Percentiles rank a stretch among this genome's conserved stretches.
Conservation (phyloP, 1,140 invertebrate species). For the Conopomorpha cramerella region DNA sequence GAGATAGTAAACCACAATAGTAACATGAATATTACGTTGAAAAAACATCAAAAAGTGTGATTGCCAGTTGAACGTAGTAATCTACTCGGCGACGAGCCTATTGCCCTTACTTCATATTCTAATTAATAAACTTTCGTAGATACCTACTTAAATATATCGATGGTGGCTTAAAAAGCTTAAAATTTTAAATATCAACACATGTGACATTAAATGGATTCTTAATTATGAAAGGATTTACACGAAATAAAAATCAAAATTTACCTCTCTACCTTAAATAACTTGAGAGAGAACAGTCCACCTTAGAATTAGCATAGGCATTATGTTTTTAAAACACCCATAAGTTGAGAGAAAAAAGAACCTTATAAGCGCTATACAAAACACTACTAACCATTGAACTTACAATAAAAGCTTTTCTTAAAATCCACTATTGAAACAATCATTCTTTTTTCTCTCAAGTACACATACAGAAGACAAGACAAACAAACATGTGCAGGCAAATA, state of each 20-base stretch:
- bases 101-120: constrained; percentile 50
- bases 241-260: constrained; percentile 25
- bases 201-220: constrained; percentile 25
- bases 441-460: too few relatives aligned
- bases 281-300: too few relatives aligned
- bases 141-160: constrained; percentile 39
- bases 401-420: too few relatives aligned
- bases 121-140: constrained; percentile 27
- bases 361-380: too few relatives aligned
- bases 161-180: constrained; percentile 33
- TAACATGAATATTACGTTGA: constrained; percentile 51
- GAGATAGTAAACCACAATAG: constrained; percentile 45
- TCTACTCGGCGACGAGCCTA: constrained; percentile 14
- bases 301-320: too few relatives aligned
- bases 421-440: too few relatives aligned
- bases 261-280: too few relatives aligned
- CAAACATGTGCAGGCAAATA: too few relatives aligned
- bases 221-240: constrained; percentile 26
- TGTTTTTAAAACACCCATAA: too few relatives aligned
- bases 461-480: too few relatives aligned
- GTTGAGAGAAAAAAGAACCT: constrained; percentile 2
- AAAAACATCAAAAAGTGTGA: constrained; percentile 54
- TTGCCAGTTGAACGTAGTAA: constrained; percentile 32
- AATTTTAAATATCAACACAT: constrained; percentile 40
- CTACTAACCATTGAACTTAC: too few relatives aligned